Evolutionary conservation across 2,888 invertebrate genomes (phyloP).

Genomic region (Clivina fossor): DNA sequence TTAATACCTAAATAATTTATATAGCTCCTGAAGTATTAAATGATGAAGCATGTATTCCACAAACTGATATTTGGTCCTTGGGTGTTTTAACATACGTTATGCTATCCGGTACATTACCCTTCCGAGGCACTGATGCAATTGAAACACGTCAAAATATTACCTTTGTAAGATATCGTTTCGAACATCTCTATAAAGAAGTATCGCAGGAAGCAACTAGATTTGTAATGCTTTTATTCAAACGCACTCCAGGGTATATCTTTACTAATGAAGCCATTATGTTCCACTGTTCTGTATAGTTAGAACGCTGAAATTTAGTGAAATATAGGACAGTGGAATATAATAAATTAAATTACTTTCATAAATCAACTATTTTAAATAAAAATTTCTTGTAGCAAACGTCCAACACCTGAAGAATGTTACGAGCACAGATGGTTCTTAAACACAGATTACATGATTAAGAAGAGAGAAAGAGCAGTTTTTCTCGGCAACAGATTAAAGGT

Average conservation of each 20-base stretch:
- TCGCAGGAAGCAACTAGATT: conserved; percentile 92
- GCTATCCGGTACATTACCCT: conserved; percentile 91
- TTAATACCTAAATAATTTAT: conserved; percentile 39
- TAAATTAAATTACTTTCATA: conserved; percentile 7
- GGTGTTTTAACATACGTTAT: conserved; percentile 90
- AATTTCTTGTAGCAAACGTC: conserved; percentile 75
- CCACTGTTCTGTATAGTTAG: no score
- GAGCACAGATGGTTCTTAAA: conserved; percentile 95
- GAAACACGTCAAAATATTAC: conserved; percentile 91
- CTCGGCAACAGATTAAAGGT: conserved; percentile 80
- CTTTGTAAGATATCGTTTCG: conserved; percentile 90
- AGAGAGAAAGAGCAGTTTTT: conserved; percentile 86
- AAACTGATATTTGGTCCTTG: conserved; percentile 95
- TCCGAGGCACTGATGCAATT: conserved; percentile 75
- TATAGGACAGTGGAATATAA: no score
- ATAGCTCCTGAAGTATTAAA: conserved; percentile 85
- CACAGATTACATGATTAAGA: conserved; percentile 90
- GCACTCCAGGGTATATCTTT: conserved; percentile 77
- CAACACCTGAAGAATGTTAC: conserved; percentile 90
- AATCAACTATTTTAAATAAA: no score
- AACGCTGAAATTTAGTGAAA: no score
- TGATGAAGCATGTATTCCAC: conserved; percentile 84
- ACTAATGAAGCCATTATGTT: no score
- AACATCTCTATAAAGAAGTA: conserved; percentile 90
- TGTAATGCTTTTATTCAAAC: conserved; percentile 93